These are phyloP conservation scores for Hymenopus coronatus DNA, from an alignment of 2,888 invertebrate genomes.

Conservation along the genomic window DNA sequence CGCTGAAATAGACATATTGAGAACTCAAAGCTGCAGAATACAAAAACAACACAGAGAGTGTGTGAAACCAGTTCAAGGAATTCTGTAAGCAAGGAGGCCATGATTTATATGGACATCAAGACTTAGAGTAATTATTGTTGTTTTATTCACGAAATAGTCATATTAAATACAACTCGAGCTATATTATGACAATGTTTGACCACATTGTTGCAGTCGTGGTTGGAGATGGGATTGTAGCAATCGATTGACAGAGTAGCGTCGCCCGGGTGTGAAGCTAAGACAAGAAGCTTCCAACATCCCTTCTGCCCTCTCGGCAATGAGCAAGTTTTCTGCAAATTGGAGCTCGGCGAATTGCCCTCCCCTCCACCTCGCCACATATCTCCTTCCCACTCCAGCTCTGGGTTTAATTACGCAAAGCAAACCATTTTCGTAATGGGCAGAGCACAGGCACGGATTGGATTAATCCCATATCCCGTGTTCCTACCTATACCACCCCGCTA, in stretches of 20 bases:
- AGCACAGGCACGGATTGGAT: slow-evolving; percentile 32
- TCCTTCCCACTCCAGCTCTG: not conserved
- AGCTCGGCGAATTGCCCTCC: not conserved
- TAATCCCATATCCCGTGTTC: slow-evolving; percentile 24
- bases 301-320: not conserved
- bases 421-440: slow-evolving; percentile 34
- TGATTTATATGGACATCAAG: too few relatives aligned
- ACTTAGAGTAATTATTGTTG: too few relatives aligned
- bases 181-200: too few relatives aligned
- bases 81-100: too few relatives aligned
- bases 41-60: too few relatives aligned
- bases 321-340: slow-evolving; percentile 18
- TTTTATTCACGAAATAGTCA: too few relatives aligned
- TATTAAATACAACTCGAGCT: too few relatives aligned
- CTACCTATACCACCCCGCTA: not conserved
- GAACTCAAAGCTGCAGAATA: too few relatives aligned
- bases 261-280: not conserved
- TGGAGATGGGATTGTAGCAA: too few relatives aligned
- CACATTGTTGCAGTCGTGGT: too few relatives aligned
- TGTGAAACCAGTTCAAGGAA: too few relatives aligned
- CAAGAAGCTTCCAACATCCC: not conserved
- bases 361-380: not conserved
- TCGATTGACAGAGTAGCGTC: not conserved
- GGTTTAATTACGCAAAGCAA: slow-evolving; percentile 35
- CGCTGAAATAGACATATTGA: too few relatives aligned